Conservation (phyloP, 2,797 vertebrate species). For the Mus spretus region DNA sequence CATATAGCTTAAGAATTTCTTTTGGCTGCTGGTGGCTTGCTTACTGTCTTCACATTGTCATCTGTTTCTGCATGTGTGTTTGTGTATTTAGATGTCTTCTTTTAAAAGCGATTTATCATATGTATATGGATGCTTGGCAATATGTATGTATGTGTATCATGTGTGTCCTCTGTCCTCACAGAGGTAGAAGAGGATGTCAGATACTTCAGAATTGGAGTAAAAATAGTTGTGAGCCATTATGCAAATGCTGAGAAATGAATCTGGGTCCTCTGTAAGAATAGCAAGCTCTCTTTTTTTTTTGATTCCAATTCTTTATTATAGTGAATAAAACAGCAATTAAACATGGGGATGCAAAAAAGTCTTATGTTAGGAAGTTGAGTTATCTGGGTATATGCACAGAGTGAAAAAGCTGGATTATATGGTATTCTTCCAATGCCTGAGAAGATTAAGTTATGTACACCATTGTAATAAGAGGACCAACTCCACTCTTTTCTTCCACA, state of each 20-base stretch:
- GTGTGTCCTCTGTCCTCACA: not conserved
- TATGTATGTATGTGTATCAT: not conserved
- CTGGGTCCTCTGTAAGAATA: not conserved
- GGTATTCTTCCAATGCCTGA: too few species aligned
- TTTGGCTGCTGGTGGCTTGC: not conserved
- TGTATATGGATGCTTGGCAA: not conserved
- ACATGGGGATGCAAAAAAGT: too few species aligned
- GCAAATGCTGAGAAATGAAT: not conserved
- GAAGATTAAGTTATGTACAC: too few species aligned
- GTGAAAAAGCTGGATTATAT: too few species aligned
- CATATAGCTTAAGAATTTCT: not conserved
- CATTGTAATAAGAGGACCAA: too few species aligned
- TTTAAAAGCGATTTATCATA: not conserved
- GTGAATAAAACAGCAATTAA: too few species aligned
- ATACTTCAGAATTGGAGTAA: not conserved
- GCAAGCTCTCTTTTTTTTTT: not conserved
- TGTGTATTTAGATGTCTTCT: not conserved
- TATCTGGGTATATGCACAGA: too few species aligned
- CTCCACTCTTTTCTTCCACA: too few species aligned
- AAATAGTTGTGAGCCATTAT: not conserved
- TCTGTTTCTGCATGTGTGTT: not conserved
- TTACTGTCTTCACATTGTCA: not conserved
- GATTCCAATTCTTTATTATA: too few species aligned
- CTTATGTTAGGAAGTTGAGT: too few species aligned
- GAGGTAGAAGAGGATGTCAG: not conserved